Evolutionary conservation across 2,113 vertebrate species (phyloP), one percentile per base, ranked within the genome.

Genomic region (Engystomops pustulosus): DNA sequence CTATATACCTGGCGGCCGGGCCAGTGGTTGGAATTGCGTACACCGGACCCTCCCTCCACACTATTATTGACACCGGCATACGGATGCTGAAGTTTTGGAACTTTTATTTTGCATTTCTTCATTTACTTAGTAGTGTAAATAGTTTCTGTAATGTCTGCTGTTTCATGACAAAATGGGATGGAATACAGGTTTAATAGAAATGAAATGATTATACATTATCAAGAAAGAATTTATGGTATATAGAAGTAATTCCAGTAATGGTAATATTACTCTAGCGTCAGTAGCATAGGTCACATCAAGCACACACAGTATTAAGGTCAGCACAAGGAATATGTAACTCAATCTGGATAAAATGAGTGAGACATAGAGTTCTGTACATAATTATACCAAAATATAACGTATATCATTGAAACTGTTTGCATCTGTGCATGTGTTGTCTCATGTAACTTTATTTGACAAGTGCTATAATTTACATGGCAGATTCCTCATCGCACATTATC

Each of bases 381-480:
- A 71, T 71, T 71, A 12, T 71, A 8, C 69, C 69, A 71, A 38
- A 70, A 44, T 44, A 71, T 27, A 23, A 23, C 20, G 44, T 44
- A 23, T 44, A 25, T 41, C 68, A 69, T 68, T 69, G 41, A 71
- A 71, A 44, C n/a, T 38, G n/a, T 3, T 38, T 10, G 34, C 36
- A 70, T 45, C 69, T 71, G 38, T 47, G 20, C 38, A 47, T 14
- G 27, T 32, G 30, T 72, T 72, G 44, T 47, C 41, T 72, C 69
- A 45, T 27, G 23, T 47, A 44, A 34, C 27, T 67, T 6, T 17
- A 44, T 38, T 72, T 47, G 69, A 72, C 38, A 47, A 47, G 69
- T 55, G 8, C 17, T 77, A 36, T 77, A 34, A 20, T 38, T 77
- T 23, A 55, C 44, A 32, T 53, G 49, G 30, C 27, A 55, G 11